Conservation (phyloP, 2,113 vertebrate genomes). For the Fulmarus glacialis region DNA sequence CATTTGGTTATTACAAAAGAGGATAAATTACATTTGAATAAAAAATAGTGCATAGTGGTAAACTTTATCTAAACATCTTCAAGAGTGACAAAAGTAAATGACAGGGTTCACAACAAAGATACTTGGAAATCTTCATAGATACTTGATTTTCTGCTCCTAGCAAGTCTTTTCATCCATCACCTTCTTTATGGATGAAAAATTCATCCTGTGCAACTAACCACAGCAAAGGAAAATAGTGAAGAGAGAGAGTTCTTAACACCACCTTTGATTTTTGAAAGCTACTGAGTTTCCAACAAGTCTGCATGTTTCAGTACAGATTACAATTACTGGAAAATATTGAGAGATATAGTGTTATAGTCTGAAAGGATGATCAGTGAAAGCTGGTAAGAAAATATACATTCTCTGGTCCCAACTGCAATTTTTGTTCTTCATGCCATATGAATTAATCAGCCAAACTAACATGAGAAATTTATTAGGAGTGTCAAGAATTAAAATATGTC, state of each 20-base stretch:
- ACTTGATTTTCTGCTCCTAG: not conserved
- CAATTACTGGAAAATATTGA: not conserved
- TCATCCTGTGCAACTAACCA: not conserved
- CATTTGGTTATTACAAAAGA: not conserved
- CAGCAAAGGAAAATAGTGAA: not conserved
- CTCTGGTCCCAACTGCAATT: not conserved
- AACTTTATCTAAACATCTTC: not conserved
- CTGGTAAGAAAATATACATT: not conserved
- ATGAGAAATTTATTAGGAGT: not conserved
- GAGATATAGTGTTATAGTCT: accelerated
- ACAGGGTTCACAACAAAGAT: not conserved
- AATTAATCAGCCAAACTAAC: not conserved
- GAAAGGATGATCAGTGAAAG: not conserved
- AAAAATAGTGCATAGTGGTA: not conserved
- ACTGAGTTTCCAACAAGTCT: not conserved
- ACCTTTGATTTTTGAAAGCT: not conserved
- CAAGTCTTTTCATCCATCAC: not conserved
- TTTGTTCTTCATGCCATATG: not conserved
- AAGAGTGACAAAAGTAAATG: not conserved
- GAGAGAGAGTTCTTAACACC: not conserved
- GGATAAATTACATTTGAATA: not conserved
- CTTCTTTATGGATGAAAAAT: not conserved
- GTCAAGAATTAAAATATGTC: not conserved
- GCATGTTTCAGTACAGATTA: not conserved
- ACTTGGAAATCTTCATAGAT: not conserved